A percentile compares a stretch with the other conserved stretches of the same genome.
Evolutionary conservation across 2,888 invertebrate species (phyloP).

Genomic region (Cotesia congregata): DNA sequence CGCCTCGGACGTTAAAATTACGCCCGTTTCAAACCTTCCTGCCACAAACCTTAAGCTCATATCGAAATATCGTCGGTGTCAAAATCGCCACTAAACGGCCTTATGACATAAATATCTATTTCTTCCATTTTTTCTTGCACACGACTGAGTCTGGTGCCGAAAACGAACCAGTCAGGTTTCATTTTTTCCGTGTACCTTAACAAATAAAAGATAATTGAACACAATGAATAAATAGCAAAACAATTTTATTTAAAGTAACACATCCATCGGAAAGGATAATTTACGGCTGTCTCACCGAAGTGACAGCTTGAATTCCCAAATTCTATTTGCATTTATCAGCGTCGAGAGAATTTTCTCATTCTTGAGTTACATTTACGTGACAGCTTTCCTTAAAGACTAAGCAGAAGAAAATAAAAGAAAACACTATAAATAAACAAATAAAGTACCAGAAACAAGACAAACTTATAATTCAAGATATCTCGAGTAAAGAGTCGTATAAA

Average conservation of each 20-base stretch:
- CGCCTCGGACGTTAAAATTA: too few relatives aligned
- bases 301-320: slow-evolving; percentile 23
- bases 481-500: not conserved
- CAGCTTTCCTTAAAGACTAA: not conserved
- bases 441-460: not conserved
- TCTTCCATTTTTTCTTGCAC: too few relatives aligned
- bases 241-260: slow-evolving; percentile 11
- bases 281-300: not conserved
- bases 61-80: too few relatives aligned
- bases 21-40: too few relatives aligned
- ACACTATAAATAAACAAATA: slow-evolving; percentile 7
- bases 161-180: too few relatives aligned
- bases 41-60: too few relatives aligned
- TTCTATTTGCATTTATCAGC: slow-evolving; percentile 33
- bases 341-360: slow-evolving; percentile 10
- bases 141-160: too few relatives aligned
- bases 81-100: too few relatives aligned
- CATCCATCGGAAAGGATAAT: slow-evolving; percentile 18
- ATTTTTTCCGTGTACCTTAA: too few relatives aligned
- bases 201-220: not conserved
- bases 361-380: not conserved
- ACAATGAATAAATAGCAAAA: not conserved
- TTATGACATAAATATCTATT: too few relatives aligned
- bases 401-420: not conserved
- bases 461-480: not conserved